Evolutionary conservation across 1,140 invertebrate genomes (phyloP).

Genomic region (Sarcophaga peregrina): DNA sequence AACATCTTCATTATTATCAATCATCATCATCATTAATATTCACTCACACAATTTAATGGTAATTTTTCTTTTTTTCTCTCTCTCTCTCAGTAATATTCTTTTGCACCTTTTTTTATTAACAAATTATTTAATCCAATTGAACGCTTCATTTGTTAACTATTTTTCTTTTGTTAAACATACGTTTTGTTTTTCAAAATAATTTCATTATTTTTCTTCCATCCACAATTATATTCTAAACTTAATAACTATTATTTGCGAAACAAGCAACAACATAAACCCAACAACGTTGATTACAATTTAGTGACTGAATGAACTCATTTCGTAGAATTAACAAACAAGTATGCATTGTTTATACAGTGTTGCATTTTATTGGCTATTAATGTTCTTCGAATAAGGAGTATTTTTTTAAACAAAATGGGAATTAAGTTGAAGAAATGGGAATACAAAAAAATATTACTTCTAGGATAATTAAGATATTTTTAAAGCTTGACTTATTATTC

Average conservation of each 20-base stretch:
- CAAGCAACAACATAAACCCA: background rate
- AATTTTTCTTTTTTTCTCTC: background rate
- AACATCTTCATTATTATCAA: background rate
- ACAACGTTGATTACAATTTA: constrained; percentile 13
- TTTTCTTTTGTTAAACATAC: constrained; percentile 8
- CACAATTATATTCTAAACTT: background rate
- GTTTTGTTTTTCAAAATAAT: background rate
- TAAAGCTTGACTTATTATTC: no score
- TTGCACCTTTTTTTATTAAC: background rate
- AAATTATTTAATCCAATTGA: background rate
- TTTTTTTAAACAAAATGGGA: no score
- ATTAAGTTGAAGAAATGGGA: no score
- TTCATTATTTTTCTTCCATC: background rate
- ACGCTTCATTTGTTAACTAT: background rate
- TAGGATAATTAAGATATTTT: no score
- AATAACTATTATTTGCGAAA: background rate
- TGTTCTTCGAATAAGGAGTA: background rate
- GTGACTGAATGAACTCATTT: constrained; percentile 11
- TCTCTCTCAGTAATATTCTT: background rate
- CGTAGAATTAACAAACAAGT: background rate
- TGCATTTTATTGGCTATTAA: background rate
- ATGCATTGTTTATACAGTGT: background rate
- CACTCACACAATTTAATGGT: background rate
- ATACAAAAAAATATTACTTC: no score
- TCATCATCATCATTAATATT: background rate